Base-by-base conservation (phyloP, 2,888 invertebrate genomes). In the Ophion ellenae region DNA sequence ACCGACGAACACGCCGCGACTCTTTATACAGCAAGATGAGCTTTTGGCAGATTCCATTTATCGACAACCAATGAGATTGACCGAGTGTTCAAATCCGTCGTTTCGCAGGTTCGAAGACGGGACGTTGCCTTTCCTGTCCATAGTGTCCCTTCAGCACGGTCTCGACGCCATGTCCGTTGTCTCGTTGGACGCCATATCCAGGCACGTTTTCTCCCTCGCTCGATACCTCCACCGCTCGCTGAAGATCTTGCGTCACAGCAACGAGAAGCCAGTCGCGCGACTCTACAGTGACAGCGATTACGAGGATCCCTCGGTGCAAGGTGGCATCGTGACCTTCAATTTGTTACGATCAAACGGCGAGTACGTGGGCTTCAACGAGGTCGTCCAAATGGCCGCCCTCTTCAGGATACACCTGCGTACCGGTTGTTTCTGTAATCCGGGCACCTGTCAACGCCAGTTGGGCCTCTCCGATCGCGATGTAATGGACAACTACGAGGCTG, bases 371-470 rank as follows among this genome's bases (percentile, higher is more conserved):
- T 99, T 97, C 95, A 96, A 97, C 85, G 98, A 99, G 96, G 97
- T 99, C 84, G 96, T 98, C 91, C 97, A 98, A 91, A 96, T 99
- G 95, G 97, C 98, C 0, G 97, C 98, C 88, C 94, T 99, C 77
- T 97, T 98, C 92, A 97, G 97, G 89, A 97, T 99, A 75, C 96
- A 97, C 89, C 93, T 99, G 63, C 96, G 99, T 87, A 98, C 98
- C 1, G 99, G 99, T 0, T 99, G 99, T 93, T 98, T 99, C 93
- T 99, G 99, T 94, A 99, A 99, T 94, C 97, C 98, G 1, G 99
- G 99, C 17, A 97, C 99, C 2, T 99, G 99, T 92, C 98, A 98
- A 93, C 95, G 96, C 73, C 97, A 97, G 91, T 94, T 99, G 69
- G 94, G 95, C 9, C 94, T 98, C 10, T 95, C 96, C 0, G 95